Evolutionary conservation across 2,888 invertebrate species (phyloP), one percentile per base, ranked within the genome.

Genomic region (Blomia tropicalis): DNA sequence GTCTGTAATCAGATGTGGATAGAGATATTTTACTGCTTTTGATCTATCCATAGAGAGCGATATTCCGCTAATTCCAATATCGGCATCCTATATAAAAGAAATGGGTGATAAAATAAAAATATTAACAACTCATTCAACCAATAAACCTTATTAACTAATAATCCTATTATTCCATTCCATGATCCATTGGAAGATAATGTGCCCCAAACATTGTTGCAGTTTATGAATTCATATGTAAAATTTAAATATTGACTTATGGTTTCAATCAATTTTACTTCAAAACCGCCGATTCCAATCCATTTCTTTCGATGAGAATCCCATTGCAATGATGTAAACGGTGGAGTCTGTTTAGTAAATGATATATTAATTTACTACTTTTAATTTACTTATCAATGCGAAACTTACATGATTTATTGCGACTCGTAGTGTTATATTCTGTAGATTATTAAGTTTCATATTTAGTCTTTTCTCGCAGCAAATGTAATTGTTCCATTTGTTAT

Each of bases 151-250:
- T 31, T 14, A 36, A 4, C 29, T 11, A 56, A 25, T 30, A 32
- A 19, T 3, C 60, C 60, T 19, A 59, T 44, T n/a, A 59, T 5
- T n/a, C 60, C 60, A 59, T 43, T 51, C 60, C 60, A 59, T 11
- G 27, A 22, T 4, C 22, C 22, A 23, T 59, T 59, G 14, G 44
- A 11, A 11, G 7, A 30, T 22, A 19, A 7, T 11, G 14, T 41
- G 17, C 60, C 60, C 60, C 60, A 59, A 19, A 17, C 7, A 2
- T 23, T 58, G 7, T 44, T 22, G 31, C 60, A 59, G 25, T 59
- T 23, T 2, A 59, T 23, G 19, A 59, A n/a, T 54, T 51, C 54
- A 31, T 22, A 54, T 58, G 43, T 23, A 14, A 59, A 59, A 25
- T 56, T 56, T n/a, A 56, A 56, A 31, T 56, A 56, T 19, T 23